A percentile compares a stretch with the other conserved stretches of the same genome.
Conservation (phyloP, 1,140 invertebrate genomes). For the Aphis craccivora region DNA sequence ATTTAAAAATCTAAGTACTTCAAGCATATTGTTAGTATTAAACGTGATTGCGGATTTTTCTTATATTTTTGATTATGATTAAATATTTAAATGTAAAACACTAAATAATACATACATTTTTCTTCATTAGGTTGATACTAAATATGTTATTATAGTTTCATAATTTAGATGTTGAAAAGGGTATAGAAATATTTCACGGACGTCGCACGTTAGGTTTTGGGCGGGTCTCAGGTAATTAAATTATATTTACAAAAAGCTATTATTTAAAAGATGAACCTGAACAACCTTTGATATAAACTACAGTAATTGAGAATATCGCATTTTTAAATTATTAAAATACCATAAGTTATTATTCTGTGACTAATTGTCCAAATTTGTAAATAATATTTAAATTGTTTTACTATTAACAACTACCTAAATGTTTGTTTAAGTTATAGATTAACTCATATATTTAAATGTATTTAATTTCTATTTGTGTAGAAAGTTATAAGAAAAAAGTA, state of each 20-base stretch:
- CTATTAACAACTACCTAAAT: neutral
- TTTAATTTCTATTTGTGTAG: neutral
- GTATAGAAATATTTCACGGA: neutral
- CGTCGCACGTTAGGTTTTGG: neutral
- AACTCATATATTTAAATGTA: too few species aligned
- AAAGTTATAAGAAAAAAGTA: neutral
- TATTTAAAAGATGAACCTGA: neutral
- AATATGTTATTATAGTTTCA: conserved; percentile 8
- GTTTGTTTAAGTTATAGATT: neutral
- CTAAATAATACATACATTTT: neutral
- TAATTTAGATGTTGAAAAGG: neutral
- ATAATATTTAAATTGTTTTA: neutral
- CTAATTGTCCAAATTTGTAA: neutral
- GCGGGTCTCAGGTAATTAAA: conserved; percentile 1
- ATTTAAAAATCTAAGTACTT: neutral
- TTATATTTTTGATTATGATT: conserved; percentile 8
- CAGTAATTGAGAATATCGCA: neutral
- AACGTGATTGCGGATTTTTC: neutral
- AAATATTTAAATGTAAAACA: neutral
- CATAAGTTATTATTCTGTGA: neutral
- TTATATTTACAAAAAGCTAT: conserved; percentile 7
- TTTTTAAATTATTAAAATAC: neutral
- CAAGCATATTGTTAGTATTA: neutral
- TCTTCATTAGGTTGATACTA: neutral
- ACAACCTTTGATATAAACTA: neutral